Evolutionary conservation across 2,113 vertebrate genomes (phyloP).

Genomic region (Ctenomys sociabilis): DNA sequence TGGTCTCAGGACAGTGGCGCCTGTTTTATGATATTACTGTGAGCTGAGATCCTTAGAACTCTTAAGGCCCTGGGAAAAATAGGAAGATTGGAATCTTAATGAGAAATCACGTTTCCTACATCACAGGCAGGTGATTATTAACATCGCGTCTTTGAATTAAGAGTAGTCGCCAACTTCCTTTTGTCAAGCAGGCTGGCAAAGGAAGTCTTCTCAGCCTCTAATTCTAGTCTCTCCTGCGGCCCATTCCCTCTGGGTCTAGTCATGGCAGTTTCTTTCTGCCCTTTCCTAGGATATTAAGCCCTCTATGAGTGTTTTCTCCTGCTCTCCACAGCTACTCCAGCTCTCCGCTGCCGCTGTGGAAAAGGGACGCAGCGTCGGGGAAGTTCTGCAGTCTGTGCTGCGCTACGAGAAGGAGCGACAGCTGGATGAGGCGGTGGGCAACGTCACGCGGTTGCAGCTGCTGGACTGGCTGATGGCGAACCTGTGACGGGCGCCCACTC

Average conservation of each 20-base stretch:
- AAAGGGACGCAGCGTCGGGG: slow-evolving; percentile 73
- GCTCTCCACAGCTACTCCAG: slow-evolving; percentile 77
- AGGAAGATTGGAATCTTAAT: neutral
- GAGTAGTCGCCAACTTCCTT: neutral
- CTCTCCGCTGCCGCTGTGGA: slow-evolving; percentile 74
- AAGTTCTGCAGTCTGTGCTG: slow-evolving; percentile 77
- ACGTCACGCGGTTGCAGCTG: slow-evolving; percentile 73
- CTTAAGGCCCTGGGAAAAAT: neutral
- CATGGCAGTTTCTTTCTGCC: neutral
- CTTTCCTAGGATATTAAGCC: neutral
- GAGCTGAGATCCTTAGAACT: slow-evolving; percentile 9
- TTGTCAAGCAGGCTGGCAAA: neutral
- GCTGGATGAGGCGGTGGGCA: slow-evolving; percentile 78
- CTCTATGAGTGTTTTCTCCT: neutral
- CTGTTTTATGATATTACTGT: neutral
- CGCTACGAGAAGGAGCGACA: slow-evolving; percentile 79
- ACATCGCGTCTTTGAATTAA: neutral
- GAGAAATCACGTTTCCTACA: neutral
- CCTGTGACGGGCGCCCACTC: slow-evolving; percentile 44
- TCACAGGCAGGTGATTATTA: neutral
- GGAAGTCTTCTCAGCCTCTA: neutral
- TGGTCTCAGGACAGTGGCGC: neutral
- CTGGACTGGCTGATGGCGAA: slow-evolving; percentile 81
- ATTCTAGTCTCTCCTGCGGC: neutral
- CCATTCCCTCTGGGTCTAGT: neutral